phyloP scores from a whole-genome alignment of 2,797 vertebrate genomes.

The Epinephelus awoara region DNA sequence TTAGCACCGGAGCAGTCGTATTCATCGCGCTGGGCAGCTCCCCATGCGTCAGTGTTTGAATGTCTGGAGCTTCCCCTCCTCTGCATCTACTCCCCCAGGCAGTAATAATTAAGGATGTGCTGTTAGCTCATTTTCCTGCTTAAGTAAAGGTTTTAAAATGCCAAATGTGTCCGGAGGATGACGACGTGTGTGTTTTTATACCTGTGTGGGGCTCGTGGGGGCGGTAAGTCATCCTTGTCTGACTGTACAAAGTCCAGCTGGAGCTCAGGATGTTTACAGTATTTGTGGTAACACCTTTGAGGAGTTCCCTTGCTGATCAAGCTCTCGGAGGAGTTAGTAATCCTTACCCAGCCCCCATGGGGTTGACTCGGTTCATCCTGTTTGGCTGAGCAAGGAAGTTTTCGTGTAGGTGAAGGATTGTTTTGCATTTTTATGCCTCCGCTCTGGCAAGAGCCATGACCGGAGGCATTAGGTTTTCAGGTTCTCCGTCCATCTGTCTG shows the following conservation, averaged over 20 bases:
- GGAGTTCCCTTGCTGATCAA: constrained; percentile 24
- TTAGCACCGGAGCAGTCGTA: constrained; percentile 40
- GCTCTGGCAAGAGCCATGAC: too few species aligned
- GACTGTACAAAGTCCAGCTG: constrained; percentile 40
- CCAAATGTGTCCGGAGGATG: constrained; percentile 24
- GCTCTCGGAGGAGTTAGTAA: constrained; percentile 29
- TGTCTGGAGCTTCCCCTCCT: constrained; percentile 56
- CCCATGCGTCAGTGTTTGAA: constrained; percentile 54
- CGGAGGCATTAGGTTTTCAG: too few species aligned
- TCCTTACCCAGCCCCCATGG: constrained; percentile 25
- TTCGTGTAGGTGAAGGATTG: neutral
- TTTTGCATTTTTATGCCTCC: too few species aligned
- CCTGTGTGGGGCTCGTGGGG: constrained; percentile 27
- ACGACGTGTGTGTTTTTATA: constrained; percentile 24
- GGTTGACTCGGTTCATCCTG: neutral
- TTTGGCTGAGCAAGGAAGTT: neutral
- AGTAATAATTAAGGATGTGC: constrained; percentile 53
- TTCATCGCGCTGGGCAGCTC: constrained; percentile 38
- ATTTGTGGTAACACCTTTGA: constrained; percentile 37
- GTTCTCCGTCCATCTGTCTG: too few species aligned
- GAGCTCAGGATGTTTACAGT: constrained; percentile 41
- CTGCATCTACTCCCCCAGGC: constrained; percentile 59
- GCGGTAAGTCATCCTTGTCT: constrained; percentile 34
- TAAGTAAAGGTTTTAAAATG: constrained; percentile 57
- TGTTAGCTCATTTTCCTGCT: constrained; percentile 47